Conservation (phyloP, 2,888 invertebrate species). For the Himalopsyche anomala region DNA sequence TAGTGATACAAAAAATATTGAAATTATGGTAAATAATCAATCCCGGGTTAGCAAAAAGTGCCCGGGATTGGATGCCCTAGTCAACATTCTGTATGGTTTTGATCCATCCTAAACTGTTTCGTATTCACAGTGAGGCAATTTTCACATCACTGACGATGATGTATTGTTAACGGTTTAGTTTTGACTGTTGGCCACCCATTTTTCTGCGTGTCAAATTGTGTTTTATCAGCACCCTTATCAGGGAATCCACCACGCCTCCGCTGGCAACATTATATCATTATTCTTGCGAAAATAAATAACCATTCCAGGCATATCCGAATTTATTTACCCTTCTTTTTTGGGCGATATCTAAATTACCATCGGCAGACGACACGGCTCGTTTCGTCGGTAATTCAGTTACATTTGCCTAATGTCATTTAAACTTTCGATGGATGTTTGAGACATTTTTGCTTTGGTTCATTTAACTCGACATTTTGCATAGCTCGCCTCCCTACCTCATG, state of each 20-base stretch:
- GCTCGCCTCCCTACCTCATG: neutral
- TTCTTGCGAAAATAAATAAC: conserved; percentile 36
- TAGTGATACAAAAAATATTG: no score
- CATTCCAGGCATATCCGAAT: conserved; percentile 26
- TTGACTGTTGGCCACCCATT: conserved; percentile 28
- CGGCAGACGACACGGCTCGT: conserved; percentile 58
- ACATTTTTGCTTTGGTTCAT: conserved; percentile 7
- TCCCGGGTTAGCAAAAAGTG: no score
- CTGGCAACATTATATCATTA: conserved; percentile 26
- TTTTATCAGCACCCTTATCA: conserved; percentile 34
- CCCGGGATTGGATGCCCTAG: no score
- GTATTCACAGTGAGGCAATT: conserved; percentile 4
- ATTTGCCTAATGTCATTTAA: conserved; percentile 25
- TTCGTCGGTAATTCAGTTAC: conserved; percentile 51
- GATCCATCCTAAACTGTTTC: neutral
- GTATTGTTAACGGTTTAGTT: neutral
- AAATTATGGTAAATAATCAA: no score
- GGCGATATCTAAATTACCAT: conserved; percentile 51
- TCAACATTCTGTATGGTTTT: neutral
- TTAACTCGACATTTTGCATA: neutral
- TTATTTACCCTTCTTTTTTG: conserved; percentile 8
- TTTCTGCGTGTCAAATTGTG: conserved; percentile 30
- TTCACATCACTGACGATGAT: conserved; percentile 15
- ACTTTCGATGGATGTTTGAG: conserved; percentile 22
- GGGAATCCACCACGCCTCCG: neutral